Base-by-base conservation (phyloP, 2,113 vertebrate genomes). In the Callipepla squamata region DNA sequence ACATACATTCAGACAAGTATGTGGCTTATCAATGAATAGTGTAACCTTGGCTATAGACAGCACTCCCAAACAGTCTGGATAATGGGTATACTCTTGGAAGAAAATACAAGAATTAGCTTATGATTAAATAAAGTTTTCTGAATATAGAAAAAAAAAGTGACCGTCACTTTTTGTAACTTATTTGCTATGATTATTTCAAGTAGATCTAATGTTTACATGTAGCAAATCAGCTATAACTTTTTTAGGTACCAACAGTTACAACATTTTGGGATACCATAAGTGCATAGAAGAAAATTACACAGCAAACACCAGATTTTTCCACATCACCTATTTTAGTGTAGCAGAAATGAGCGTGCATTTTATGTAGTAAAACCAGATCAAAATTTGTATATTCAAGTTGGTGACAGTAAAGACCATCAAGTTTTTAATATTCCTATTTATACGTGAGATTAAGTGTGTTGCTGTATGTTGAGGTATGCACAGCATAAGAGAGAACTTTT, bases 1-100 rank as follows among this genome's bases (percentile, higher is more conserved):
- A 5, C 5, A 20, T 36, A 36, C 34, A 36, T 36, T 36, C 34
- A 74, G 8, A 45, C 42, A 1, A 40, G 3, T 22, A 45, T 20
- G 30, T 51, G 17, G 55, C 22, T 70, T 70, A 21, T 0, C n/a
- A 94, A 28, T 7, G 53, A 28, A 21, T 3, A 7, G 2, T 3
- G 2, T 36, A 48, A 68, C 20, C 11, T 79, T 18, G 53, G 8
- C 2, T 86, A 4, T 8, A 14, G 7, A 70, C 78, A 23, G 19
- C 62, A 3, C 10, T 67, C 0, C 9, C 15, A 55, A 22, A 26
- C 19, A 13, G 8, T 51, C 65, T 55, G 11, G 5, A 15, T 2
- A 15, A 2, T 4, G 1, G 13, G 73, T 53, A 4, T 11, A 47
- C 20, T 7, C 1, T 2, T 11, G 47, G 7, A 62, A 18, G 26